phyloP scores from a whole-genome alignment of 1,140 invertebrate species.

The Drosophila neocordata region DNA sequence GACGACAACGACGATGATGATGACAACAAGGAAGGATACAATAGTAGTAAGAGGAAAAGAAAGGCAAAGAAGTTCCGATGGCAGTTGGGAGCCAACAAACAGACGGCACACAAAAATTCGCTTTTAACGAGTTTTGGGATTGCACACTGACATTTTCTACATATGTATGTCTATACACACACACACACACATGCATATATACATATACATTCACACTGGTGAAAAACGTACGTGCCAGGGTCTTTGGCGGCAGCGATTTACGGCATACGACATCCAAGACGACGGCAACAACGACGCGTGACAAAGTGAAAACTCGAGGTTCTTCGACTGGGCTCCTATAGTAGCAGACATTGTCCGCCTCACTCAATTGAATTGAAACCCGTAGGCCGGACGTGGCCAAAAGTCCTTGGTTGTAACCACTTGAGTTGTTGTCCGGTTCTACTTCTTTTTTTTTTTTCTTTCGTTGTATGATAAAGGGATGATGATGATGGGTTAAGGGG shows the following conservation, averaged over 20 bases:
- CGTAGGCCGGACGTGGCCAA: slow-evolving; percentile 25
- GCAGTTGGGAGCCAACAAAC: slow-evolving; percentile 23
- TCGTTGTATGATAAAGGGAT: no score
- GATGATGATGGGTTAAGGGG: neutral
- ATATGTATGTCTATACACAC: neutral
- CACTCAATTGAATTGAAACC: slow-evolving; percentile 55
- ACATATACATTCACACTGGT: no score
- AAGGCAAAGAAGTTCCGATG: neutral
- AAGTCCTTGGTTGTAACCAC: slow-evolving; percentile 16
- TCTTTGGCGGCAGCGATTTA: slow-evolving; percentile 54
- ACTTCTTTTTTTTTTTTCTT: no score
- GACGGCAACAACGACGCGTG: slow-evolving; percentile 51
- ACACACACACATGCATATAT: neutral
- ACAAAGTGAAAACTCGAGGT: slow-evolving; percentile 33
- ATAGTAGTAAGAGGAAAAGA: no score
- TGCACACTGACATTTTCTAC: slow-evolving; percentile 48
- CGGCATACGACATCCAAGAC: slow-evolving; percentile 26
- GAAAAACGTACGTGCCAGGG: slow-evolving; percentile 6
- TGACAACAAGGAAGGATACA: neutral
- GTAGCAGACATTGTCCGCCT: slow-evolving; percentile 7
- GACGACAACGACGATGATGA: neutral
- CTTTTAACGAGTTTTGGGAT: slow-evolving; percentile 73
- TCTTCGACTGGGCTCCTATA: neutral
- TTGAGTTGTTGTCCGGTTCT: slow-evolving; percentile 4
- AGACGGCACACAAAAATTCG: slow-evolving; percentile 49